Evolutionary conservation across 2,113 vertebrate species (phyloP), one percentile per base, ranked within the genome.

Genomic region (Channa argus): DNA sequence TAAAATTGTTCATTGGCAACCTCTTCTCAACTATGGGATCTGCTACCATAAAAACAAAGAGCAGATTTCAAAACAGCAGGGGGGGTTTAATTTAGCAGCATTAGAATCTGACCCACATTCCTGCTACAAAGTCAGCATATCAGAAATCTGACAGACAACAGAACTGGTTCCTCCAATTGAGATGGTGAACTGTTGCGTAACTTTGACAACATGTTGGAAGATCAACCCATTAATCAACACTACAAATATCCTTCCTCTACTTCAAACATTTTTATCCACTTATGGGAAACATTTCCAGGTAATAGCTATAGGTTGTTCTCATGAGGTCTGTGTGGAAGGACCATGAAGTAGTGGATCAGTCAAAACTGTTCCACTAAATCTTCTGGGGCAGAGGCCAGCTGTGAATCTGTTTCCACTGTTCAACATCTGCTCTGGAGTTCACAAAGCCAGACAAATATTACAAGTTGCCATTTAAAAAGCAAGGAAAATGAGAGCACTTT

Each of bases 91-190:
- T 71, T 79, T 75, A 73, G 74, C 65, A 78, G 65, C 64, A 73
- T 75, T 81, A 83, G 58, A 71, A 72, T 71, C 12, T 89, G 82
- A 88, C 78, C 89, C 83, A 89, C 75, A 88, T 87, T 84, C 75
- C 61, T 73, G 13, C 36, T 67, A 63, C 55, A 76, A 55, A 81
- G 54, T 63, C 73, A 72, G 66, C 61, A 63, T 63, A 62, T 82
- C 65, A 61, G 63, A 55, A 54, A 73, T 64, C 78, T 56, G 70
- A 80, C 55, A 71, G 46, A 51, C 34, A 56, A 73, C 45, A 59
- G 63, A 68, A 14, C 34, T 5, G 34, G 39, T 33, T 63, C 36
- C 44, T 60, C 51, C 66, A 76, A 56, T 67, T 73, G 41, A 88
- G 63, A 55, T 44, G 15, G 58, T 61, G 78, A 82, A 83, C 68